Conservation (phyloP, 2,888 invertebrate species). For the Quadriops clusia region DNA sequence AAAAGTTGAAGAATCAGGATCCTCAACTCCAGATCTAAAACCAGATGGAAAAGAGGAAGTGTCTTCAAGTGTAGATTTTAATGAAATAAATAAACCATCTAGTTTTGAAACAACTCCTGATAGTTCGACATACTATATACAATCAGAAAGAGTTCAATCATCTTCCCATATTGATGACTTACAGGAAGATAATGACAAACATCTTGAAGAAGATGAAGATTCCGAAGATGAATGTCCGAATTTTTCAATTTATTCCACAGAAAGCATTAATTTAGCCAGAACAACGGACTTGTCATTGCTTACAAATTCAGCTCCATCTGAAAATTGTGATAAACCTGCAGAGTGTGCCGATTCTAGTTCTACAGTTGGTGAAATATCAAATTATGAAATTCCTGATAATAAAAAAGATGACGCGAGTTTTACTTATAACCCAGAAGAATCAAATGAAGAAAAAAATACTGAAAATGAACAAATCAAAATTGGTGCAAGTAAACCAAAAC, state of each 20-base stretch:
- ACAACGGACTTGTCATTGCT: conserved; percentile 32
- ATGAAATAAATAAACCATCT: too few relatives aligned
- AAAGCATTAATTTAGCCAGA: conserved; percentile 63
- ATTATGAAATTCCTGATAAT: neutral
- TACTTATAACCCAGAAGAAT: neutral
- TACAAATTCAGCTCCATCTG: neutral
- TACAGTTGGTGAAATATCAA: neutral
- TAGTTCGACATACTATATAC: conserved; percentile 21
- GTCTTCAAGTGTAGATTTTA: conserved; percentile 17
- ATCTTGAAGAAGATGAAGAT: conserved; percentile 45
- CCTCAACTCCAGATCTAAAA: conserved; percentile 11
- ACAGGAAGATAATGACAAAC: conserved; percentile 38
- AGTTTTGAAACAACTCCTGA: conserved; percentile 8
- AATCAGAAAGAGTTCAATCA: conserved; percentile 26
- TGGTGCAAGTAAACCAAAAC: neutral
- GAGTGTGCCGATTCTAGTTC: neutral
- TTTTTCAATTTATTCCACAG: conserved; percentile 73
- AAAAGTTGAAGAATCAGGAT: conserved; percentile 20
- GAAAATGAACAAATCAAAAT: conserved; percentile 1
- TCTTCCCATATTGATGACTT: conserved; percentile 31
- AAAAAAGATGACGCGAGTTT: neutral
- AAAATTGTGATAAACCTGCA: neutral
- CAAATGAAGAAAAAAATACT: neutral
- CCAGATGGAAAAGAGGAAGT: conserved; percentile 20
- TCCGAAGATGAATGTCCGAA: conserved; percentile 67